These are phyloP conservation scores for Sinohyriopsis cumingii DNA, from an alignment of 2,888 invertebrate species.

Conservation along the genomic window DNA sequence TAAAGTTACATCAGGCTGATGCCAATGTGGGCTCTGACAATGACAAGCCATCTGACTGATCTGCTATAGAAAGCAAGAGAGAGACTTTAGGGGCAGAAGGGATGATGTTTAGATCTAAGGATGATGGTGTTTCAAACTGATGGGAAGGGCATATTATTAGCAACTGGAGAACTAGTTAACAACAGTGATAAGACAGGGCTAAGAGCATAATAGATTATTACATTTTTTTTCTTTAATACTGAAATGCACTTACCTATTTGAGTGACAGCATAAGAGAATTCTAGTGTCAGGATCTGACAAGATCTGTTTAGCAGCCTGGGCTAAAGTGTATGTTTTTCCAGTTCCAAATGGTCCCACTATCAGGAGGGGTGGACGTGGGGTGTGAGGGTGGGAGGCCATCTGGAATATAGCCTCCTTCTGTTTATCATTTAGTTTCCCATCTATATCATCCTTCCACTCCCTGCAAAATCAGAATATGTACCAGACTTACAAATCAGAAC, in stretches of 20 bases:
- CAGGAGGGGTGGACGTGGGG: conserved; percentile 63
- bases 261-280: conserved; percentile 88
- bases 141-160: too few species aligned
- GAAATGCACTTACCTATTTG: conserved; percentile 77
- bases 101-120: too few species aligned
- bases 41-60: too few species aligned
- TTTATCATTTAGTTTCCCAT: conserved; percentile 81
- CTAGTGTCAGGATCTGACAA: conserved; percentile 79
- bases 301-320: conserved; percentile 81
- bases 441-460: conserved; percentile 78
- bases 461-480: conserved; percentile 12
- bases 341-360: conserved; percentile 84
- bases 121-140: too few species aligned
- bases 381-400: conserved; percentile 75
- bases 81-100: too few species aligned
- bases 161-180: too few species aligned
- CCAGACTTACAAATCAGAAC: too few species aligned
- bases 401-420: conserved; percentile 86
- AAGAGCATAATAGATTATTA: too few species aligned
- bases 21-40: too few species aligned
- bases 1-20: too few species aligned
- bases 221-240: not conserved
- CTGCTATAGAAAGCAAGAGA: too few species aligned
- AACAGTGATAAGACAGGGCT: too few species aligned
- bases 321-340: conserved; percentile 88